Evolutionary conservation across 2,888 invertebrate species (phyloP).

Genomic region (Hypomecis punctinalis): DNA sequence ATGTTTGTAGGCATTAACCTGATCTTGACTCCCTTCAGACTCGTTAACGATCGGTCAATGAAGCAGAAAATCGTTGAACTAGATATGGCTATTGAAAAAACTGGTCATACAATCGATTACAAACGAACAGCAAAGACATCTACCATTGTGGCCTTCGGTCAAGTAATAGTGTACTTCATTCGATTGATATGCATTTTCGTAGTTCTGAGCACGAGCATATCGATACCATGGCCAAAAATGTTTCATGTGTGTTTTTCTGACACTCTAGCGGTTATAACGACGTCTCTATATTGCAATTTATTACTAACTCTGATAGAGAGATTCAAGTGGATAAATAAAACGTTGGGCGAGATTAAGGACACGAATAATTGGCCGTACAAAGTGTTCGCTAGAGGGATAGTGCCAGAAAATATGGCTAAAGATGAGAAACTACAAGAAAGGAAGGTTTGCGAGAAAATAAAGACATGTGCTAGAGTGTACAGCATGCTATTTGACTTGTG

Average conservation of each 20-base stretch:
- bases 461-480: slow-evolving; percentile 60
- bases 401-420: slow-evolving; percentile 45
- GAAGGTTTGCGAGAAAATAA: slow-evolving; percentile 60
- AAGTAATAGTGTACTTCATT: slow-evolving; percentile 48
- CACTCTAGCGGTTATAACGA: slow-evolving; percentile 53
- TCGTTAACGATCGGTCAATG: slow-evolving; percentile 49
- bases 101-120: slow-evolving; percentile 58
- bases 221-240: slow-evolving; percentile 58
- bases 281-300: slow-evolving; percentile 56
- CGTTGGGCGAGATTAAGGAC: slow-evolving; percentile 54
- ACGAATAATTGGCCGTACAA: slow-evolving; percentile 55
- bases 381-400: slow-evolving; percentile 51
- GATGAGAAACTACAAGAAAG: slow-evolving; percentile 55
- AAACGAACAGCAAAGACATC: slow-evolving; percentile 48
- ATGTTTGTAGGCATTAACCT: slow-evolving; percentile 55
- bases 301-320: slow-evolving; percentile 55
- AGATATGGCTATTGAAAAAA: slow-evolving; percentile 55
- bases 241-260: slow-evolving; percentile 62
- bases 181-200: slow-evolving; percentile 58
- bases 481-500: slow-evolving; percentile 57
- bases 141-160: slow-evolving; percentile 46
- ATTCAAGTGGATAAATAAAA: slow-evolving; percentile 60
- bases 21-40: slow-evolving; percentile 60
- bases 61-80: slow-evolving; percentile 56
- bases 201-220: slow-evolving; percentile 50